These are phyloP conservation scores for Pollenia labialis DNA, from an alignment of 2,888 invertebrate species.

Conservation along the genomic window DNA sequence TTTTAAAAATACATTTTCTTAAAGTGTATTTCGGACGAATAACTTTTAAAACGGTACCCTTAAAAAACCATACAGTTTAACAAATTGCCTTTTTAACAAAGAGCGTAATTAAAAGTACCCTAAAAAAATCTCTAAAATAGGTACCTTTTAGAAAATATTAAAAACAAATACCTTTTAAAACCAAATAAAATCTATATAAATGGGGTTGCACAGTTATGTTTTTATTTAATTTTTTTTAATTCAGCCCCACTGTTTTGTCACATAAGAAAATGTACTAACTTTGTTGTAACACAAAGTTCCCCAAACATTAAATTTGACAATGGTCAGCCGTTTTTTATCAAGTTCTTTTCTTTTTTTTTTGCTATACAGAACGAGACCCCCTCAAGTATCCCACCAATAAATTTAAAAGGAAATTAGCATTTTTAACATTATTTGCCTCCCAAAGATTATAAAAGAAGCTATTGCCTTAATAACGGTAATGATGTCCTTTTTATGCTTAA, in stretches of 20 bases:
- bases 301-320: constrained; percentile 69
- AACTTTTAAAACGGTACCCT: too few relatives aligned
- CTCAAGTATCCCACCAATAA: constrained; percentile 40
- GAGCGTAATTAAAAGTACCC: too few relatives aligned
- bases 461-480: constrained; percentile 70
- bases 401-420: constrained; percentile 74
- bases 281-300: constrained; percentile 1
- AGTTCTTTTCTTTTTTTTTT: constrained; percentile 4
- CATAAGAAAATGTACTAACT: neutral
- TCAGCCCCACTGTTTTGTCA: constrained; percentile 51
- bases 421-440: constrained; percentile 79
- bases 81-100: too few relatives aligned
- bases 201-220: too few relatives aligned
- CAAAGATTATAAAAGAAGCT: constrained; percentile 17
- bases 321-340: constrained; percentile 71
- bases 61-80: too few relatives aligned
- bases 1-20: too few relatives aligned
- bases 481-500: constrained; percentile 71
- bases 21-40: too few relatives aligned
- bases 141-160: too few relatives aligned
- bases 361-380: neutral
- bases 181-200: too few relatives aligned
- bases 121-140: too few relatives aligned
- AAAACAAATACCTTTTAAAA: too few relatives aligned
- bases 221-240: too few relatives aligned